Evolutionary conservation across 2,113 vertebrate genomes (phyloP).

Genomic region (Bujurquina vittata): DNA sequence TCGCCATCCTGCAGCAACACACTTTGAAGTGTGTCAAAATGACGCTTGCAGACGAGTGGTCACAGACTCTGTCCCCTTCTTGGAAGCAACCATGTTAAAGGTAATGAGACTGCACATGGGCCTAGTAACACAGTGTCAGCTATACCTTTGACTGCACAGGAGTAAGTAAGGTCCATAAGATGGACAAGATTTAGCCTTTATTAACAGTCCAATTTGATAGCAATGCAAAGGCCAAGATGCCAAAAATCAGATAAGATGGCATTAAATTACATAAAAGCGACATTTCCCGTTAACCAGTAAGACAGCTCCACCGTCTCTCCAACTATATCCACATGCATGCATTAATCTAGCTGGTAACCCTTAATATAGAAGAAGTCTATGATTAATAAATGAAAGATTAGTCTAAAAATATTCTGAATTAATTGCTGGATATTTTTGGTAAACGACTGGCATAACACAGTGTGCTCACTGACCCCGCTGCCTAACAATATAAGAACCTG

Average conservation of each 20-base stretch:
- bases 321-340: background rate
- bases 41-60: background rate
- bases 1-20: background rate
- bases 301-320: slow-evolving; percentile 1
- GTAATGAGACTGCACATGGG: too few relatives aligned
- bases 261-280: background rate
- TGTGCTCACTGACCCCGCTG: background rate
- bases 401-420: background rate
- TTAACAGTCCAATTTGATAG: background rate
- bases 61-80: background rate
- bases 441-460: background rate
- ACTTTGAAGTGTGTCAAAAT: background rate
- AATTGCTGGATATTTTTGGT: background rate
- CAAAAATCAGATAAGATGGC: background rate
- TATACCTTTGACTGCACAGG: background rate
- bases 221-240: background rate
- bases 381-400: background rate
- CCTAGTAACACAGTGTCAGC: background rate
- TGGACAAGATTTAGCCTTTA: background rate
- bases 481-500: slow-evolving; percentile 7
- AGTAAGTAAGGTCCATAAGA: background rate
- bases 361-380: background rate
- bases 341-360: background rate
- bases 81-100: too few relatives aligned
- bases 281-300: background rate